A percentile compares a stretch with the other conserved stretches of the same genome.
phyloP scores from a whole-genome alignment of 2,888 invertebrate genomes.

The Netelia fuscicornis region DNA sequence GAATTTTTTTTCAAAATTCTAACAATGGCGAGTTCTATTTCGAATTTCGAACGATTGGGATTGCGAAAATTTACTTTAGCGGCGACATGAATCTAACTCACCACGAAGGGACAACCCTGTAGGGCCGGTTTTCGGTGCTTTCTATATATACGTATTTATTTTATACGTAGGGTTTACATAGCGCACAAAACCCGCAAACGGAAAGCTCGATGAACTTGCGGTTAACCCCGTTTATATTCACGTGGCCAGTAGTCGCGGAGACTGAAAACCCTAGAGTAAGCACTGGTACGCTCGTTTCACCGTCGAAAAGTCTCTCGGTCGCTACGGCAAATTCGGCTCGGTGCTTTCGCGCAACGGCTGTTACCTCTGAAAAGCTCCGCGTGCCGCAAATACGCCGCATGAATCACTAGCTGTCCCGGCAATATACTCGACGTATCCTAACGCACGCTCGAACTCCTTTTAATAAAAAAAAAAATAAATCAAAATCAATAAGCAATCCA shows the following conservation, averaged over 20 bases:
- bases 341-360: slow-evolving; percentile 30
- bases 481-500: too few species aligned
- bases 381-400: slow-evolving; percentile 52
- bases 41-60: too few species aligned
- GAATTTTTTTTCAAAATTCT: too few species aligned
- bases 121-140: neutral
- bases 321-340: slow-evolving; percentile 44
- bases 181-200: slow-evolving; percentile 53
- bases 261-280: slow-evolving; percentile 34
- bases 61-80: neutral
- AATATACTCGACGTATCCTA: neutral
- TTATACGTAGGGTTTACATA: slow-evolving; percentile 12
- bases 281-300: slow-evolving; percentile 60
- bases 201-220: slow-evolving; percentile 67
- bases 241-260: slow-evolving; percentile 19
- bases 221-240: slow-evolving; percentile 58
- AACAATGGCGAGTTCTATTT: too few species aligned
- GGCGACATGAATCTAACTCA: slow-evolving; percentile 29
- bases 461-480: too few species aligned
- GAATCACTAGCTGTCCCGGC: slow-evolving; percentile 23
- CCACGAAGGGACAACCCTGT: slow-evolving; percentile 1
- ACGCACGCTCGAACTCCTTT: too few species aligned
- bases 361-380: slow-evolving; percentile 60
- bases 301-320: slow-evolving; percentile 54
- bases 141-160: slow-evolving; percentile 7